phyloP scores from a whole-genome alignment of 2,888 invertebrate genomes.

The Uloborus plumipes region DNA sequence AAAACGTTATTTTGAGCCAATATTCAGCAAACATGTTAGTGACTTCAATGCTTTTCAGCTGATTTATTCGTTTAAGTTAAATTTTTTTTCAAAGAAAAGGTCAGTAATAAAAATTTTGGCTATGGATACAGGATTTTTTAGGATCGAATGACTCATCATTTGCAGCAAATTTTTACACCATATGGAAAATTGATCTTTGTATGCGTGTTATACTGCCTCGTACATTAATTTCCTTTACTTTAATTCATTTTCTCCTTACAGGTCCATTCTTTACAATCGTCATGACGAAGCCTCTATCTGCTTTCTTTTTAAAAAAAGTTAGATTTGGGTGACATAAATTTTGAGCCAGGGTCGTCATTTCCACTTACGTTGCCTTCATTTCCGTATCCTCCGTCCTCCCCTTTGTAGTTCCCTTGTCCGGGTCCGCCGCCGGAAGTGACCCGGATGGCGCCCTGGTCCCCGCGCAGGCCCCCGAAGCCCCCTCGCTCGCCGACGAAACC shows the following conservation, averaged over 20 bases:
- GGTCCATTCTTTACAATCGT: neutral
- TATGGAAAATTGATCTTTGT: neutral
- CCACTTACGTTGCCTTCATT: conserved; percentile 52
- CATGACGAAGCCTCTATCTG: neutral
- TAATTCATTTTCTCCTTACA: neutral
- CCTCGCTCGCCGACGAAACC: conserved; percentile 31
- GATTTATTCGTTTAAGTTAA: too few relatives aligned
- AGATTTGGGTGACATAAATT: conserved; percentile 23
- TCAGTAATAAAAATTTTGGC: too few relatives aligned
- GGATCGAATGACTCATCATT: too few relatives aligned
- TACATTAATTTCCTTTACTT: neutral
- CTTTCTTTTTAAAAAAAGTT: neutral
- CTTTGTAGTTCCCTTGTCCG: conserved; percentile 62
- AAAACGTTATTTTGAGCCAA: too few relatives aligned
- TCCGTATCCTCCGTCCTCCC: conserved; percentile 57
- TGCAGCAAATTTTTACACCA: too few relatives aligned
- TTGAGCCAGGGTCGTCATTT: neutral
- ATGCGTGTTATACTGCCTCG: neutral
- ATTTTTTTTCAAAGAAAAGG: too few relatives aligned
- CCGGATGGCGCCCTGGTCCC: conserved; percentile 34
- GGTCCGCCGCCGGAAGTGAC: conserved; percentile 46
- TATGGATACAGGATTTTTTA: too few relatives aligned
- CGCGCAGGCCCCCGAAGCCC: conserved; percentile 41
- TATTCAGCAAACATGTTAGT: too few relatives aligned
- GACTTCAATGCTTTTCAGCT: too few relatives aligned